These are phyloP conservation scores for Bimastos eiseni DNA, from an alignment of 2,888 invertebrate species.

Conservation along the genomic window DNA sequence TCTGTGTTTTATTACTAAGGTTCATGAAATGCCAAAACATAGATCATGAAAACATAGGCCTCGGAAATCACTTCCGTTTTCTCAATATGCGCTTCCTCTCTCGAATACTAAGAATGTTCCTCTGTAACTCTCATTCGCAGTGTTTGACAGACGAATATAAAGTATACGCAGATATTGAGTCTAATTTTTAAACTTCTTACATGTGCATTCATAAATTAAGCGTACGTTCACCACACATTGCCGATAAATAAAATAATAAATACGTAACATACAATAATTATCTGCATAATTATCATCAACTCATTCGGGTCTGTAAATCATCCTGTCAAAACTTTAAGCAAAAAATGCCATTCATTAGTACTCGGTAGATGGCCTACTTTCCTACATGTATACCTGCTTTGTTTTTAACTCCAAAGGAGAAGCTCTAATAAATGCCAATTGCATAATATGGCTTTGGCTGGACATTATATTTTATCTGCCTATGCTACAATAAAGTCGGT, in stretches of 20 bases:
- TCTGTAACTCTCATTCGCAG: background rate
- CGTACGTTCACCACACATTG: background rate
- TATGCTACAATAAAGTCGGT: too few relatives aligned
- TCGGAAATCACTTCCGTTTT: background rate
- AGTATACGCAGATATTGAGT: background rate
- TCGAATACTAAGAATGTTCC: background rate
- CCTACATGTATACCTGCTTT: too few relatives aligned
- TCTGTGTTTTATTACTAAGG: conserved; percentile 6
- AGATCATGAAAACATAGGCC: background rate
- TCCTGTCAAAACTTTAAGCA: background rate
- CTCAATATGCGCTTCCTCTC: background rate
- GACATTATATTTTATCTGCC: background rate
- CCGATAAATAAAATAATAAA: background rate
- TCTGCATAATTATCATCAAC: background rate
- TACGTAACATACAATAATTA: background rate
- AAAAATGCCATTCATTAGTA: background rate
- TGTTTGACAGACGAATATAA: background rate
- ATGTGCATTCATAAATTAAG: background rate
- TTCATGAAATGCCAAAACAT: background rate
- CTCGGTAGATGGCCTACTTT: background rate
- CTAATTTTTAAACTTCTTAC: background rate
- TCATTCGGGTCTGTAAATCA: background rate
- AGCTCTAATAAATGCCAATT: background rate
- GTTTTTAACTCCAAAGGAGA: background rate
- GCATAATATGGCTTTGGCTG: background rate